A percentile compares a stretch with the other conserved stretches of the same genome.
These are phyloP conservation scores for Chelonus formosanus DNA, from an alignment of 2,888 invertebrate genomes.

Conservation along the genomic window DNA sequence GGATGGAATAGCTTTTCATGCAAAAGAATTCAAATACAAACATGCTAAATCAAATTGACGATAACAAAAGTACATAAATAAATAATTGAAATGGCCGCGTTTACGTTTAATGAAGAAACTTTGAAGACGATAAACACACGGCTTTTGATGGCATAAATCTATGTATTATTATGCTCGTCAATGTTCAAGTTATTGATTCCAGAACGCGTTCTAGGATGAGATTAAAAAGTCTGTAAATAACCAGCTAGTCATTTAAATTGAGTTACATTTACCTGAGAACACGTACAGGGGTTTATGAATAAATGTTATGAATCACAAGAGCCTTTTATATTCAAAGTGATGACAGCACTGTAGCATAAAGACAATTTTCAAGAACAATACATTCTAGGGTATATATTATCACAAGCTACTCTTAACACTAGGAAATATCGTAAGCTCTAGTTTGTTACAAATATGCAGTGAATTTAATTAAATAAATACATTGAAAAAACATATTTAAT, in stretches of 20 bases:
- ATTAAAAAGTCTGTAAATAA: slow-evolving; percentile 28
- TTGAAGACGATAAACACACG: slow-evolving; percentile 12
- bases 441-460: slow-evolving; percentile 7
- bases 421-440: not conserved
- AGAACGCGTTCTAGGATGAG: slow-evolving; percentile 25
- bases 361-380: slow-evolving; percentile 9
- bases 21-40: slow-evolving; percentile 55
- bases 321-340: slow-evolving; percentile 9
- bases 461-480: too few relatives aligned
- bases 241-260: slow-evolving; percentile 16
- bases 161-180: slow-evolving; percentile 23
- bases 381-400: slow-evolving; percentile 10
- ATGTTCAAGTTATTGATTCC: slow-evolving; percentile 29
- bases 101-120: slow-evolving; percentile 25
- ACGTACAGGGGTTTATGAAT: not conserved
- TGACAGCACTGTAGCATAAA: slow-evolving; percentile 8
- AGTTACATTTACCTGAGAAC: slow-evolving; percentile 6
- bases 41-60: slow-evolving; percentile 56
- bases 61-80: slow-evolving; percentile 43
- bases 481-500: too few relatives aligned
- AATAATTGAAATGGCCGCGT: slow-evolving; percentile 11
- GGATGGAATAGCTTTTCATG: slow-evolving; percentile 42
- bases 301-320: slow-evolving; percentile 11
- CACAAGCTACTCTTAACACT: slow-evolving; percentile 7
- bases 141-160: slow-evolving; percentile 23